Evolutionary conservation across 2,113 vertebrate genomes (phyloP), one percentile per base, ranked within the genome.

Genomic region (Pyrgilauda ruficollis): DNA sequence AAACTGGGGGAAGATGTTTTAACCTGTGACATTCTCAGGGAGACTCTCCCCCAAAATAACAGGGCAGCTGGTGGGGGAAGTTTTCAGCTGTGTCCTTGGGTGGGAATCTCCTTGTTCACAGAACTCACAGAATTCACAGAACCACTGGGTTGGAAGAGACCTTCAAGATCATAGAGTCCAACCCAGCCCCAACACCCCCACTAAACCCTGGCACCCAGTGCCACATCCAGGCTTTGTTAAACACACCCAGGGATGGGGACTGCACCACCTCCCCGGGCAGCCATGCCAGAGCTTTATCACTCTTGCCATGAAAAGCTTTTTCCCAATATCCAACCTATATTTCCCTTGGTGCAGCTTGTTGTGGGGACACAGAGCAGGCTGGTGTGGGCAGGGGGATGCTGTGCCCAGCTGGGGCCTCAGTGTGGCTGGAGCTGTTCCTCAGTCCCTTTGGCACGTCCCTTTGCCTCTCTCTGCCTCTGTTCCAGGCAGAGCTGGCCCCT

Each of bases 11-110:
- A 70, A 80, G 79, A 50, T 4, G 4, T 68, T 91, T 58, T 10
- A 53, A 9, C 8, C 3, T 7, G 43, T 33, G 80, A n/a, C n/a
- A 15, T 33, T 81, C 62, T 67, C 67, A 44, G 74, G 85, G 75
- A 83, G 53, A 28, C 22, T 55, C 28, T 23, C 12, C 26, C 16
- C 31, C 1, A 2, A 2, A 27, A 11, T 0, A 8, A 12, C 0
- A 1, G 30, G 21, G 8, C 9, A 20, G 53, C 24, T 4, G 3
- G 1, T 0, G 35, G 44, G 1, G 6, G 33, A 27, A 7, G 27
- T 53, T 49, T 20, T 24, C 80, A 61, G 46, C 53, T 1, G 3
- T 31, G 44, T 39, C 27, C 52, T 67, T 33, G 15, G 63, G 56
- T 58, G 73, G 62, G 21, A 62, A 49, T 33, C 59, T 55, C 15